Base-by-base conservation (phyloP, 2,113 vertebrate genomes). In the Phasianus colchicus region DNA sequence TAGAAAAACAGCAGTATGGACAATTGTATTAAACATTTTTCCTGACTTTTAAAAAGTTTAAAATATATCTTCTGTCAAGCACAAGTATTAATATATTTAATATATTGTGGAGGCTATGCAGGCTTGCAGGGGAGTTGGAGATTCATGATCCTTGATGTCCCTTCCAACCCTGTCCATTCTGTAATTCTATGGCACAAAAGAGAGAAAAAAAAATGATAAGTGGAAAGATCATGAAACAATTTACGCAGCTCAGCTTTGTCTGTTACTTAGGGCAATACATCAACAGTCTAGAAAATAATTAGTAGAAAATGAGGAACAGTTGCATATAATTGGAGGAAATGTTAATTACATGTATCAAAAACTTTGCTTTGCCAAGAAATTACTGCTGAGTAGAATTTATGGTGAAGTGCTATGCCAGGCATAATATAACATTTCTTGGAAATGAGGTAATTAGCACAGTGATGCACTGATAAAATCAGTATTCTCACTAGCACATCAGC, bases 271-370 rank as follows among this genome's bases (percentile, higher is more conserved):
- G 89, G 69, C 89, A 91, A 48, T 63, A 20, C 17, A 48, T 52
- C 79, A 89, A 15, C 5, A 16, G 8, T 52, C 19, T 77, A 63
- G 87, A 85, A 93, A 96, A 83, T 15, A 88, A 92, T 92, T 90
- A 90, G 48, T 61, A 87, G 83, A 93, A 96, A 93, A 90, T 79
- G 42, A 82, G 38, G 40, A 93, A 67, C 45, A 77, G 92, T 92
- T 92, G 88, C 88, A 88, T 88, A 72, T 85, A 95, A 96, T 91
- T 21, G 67, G 60, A 95, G 85, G 89, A 95, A 95, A 89, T 77
- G 34, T 72, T 97, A 92, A 96, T 93, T 95, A 81, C 22, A 17
- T 45, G 5, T 71, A 47, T 48, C 32, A 88, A 88, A 79, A 78
- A 12, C n/a, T 74, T 38, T 82, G 29, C 14, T 83, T 83, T 79